These are phyloP conservation scores for Phocoena sinus DNA, from an alignment of 2,113 vertebrate genomes.

Conservation along the genomic window DNA sequence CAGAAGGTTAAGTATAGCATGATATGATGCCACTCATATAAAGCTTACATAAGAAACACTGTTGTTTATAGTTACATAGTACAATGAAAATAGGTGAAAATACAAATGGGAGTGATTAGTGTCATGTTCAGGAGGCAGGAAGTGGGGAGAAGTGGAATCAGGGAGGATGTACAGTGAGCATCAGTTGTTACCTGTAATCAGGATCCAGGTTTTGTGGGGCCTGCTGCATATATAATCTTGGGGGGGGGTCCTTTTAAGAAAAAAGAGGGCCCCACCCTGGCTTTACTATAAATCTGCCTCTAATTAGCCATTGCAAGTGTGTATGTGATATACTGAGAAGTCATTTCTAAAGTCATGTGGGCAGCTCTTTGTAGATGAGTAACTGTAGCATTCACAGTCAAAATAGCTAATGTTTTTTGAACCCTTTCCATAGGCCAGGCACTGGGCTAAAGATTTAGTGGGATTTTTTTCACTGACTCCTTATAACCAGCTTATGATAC, in stretches of 20 bases:
- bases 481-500: background rate
- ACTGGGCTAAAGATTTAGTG: background rate
- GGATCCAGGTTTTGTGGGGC: background rate
- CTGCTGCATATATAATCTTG: background rate
- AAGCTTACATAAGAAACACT: background rate
- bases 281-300: background rate
- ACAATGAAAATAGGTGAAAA: background rate
- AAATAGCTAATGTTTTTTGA: background rate
- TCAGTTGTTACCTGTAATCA: background rate
- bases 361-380: background rate
- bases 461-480: background rate
- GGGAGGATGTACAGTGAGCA: background rate
- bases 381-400: background rate
- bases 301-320: background rate
- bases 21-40: background rate
- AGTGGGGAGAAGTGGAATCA: background rate
- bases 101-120: background rate
- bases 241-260: background rate
- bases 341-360: background rate
- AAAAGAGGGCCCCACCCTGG: background rate
- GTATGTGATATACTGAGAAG: background rate
- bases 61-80: background rate
- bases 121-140: background rate
- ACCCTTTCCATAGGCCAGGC: background rate
- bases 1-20: background rate